Conservation (phyloP, 2,888 invertebrate genomes). For the Scaptomyza caliginosa region DNA sequence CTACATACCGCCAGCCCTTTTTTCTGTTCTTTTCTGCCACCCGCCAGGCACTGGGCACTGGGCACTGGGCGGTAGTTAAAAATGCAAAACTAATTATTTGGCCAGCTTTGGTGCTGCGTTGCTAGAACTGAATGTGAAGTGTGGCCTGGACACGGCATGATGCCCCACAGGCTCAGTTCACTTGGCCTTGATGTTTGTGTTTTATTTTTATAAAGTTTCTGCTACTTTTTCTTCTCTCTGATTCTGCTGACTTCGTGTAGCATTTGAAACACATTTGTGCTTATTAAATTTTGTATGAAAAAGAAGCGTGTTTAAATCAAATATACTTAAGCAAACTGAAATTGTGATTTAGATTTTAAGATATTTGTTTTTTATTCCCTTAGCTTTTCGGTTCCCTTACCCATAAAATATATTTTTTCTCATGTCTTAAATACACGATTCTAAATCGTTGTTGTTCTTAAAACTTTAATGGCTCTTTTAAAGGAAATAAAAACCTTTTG, state of each 20-base stretch:
- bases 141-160: constrained; percentile 47
- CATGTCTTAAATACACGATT: no score
- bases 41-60: constrained; percentile 39
- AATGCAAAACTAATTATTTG: constrained; percentile 72
- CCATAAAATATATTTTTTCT: no score
- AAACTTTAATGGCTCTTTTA: neutral
- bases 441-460: neutral
- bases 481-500: neutral
- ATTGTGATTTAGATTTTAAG: no score
- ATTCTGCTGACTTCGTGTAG: neutral
- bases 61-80: constrained; percentile 57
- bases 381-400: no score
- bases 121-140: constrained; percentile 12
- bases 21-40: neutral
- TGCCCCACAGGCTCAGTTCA: constrained; percentile 33
- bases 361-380: no score
- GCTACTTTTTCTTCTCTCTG: neutral
- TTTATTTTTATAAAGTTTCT: neutral
- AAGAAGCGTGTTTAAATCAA: neutral
- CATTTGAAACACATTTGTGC: neutral
- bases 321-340: no score
- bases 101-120: neutral
- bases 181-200: constrained; percentile 46
- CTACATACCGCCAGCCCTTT: neutral
- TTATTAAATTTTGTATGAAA: neutral